Base-by-base conservation (phyloP, 1,140 invertebrate species). In the Pogonus chalceus region DNA sequence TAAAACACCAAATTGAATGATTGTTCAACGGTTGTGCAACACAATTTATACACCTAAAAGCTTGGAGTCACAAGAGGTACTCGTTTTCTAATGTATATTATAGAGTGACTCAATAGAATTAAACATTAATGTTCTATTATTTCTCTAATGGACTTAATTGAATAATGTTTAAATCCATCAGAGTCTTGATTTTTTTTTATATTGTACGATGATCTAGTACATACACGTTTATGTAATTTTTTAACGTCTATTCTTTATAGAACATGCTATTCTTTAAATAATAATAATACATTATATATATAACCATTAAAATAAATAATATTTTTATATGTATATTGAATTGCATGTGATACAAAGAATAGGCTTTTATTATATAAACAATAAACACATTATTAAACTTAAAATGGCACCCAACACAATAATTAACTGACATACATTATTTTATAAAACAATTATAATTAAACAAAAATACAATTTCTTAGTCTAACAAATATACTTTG, bases 21-120 rank as follows among this genome's bases (percentile, higher is more conserved):
- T 43, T 43, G 37, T 43, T 43, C 37, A 43, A 43, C 37, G 7
- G 37, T 43, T 43, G 37, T 43, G 37, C 37, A 43, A 43, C 37
- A 43, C 37, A 43, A 43, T 43, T 9, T 43, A 12, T 43, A 43
- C 37, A 43, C 18, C 3, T 12, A 43, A 43, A 43, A 43, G 37
- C 37, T 18, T 43, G 37, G 37, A 43, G 37, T 43, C 18, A 43
- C 37, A 43, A 43, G 37, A 43, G 37, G 4, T 43, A 43, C 9
- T 43, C 26, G 14, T 31, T 31, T 31, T 14, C 26, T 31, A 31
- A 31, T 14, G 26, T 31, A 31, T 31, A 4, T 4, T 31, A 31
- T 31, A 4, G 26, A 31, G 26, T 14, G 26, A 31, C 7, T 31
- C 26, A 7, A 14, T 31, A 31, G 7, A 31, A 14, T 4, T 31